Base-by-base conservation (phyloP, 2,797 vertebrate species). In the Cryptoprocta ferox region DNA sequence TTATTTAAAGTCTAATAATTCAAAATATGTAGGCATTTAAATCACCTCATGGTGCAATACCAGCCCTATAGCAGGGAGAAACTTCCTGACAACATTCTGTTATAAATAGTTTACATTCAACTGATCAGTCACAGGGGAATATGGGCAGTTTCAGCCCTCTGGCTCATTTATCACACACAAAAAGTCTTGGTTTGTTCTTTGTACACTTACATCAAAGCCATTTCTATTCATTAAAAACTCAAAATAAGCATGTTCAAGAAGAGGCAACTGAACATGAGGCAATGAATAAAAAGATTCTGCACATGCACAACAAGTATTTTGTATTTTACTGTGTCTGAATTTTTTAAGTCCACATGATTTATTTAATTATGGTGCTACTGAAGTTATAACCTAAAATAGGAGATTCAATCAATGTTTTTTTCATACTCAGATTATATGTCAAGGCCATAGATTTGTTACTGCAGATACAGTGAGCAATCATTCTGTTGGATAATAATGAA, bases 401-500 rank as follows among this genome's bases (percentile, higher is more conserved):
- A 98, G 97, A 97, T 95, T 97, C 86, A 97, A 95, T 95, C 98
- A 97, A 98, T 94, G 83, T 88, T 66, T 95, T 10, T 10, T 97
- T 98, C 95, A 97, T 94, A 83, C 82, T 98, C 94, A 98, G 97
- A 98, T 97, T 98, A 98, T 98, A 98, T 98, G 95, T 98, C 98
- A 98, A 93, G 93, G 82, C 96, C 94, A 97, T 61, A 95, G 96
- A 93, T 30, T 50, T 88, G 70, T 95, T 98, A 93, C 97, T 98
- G 98, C 92, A 98, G 97, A 98, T 97, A 30, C 12, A 98, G n/a
- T 78, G 61, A 98, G 53, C 80, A 98, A 96, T 96, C 95, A 97
- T 98, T 98, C 89, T 90, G 32, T 95, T 78, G 56, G 76, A 94
- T 93, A 95, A 97, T 96, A 98, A 98, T 97, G 86, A 98, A 98